Percentiles rank a stretch among this genome's conserved stretches.
phyloP scores from a whole-genome alignment of 2,888 invertebrate species.

The Sisyra terminalis region DNA sequence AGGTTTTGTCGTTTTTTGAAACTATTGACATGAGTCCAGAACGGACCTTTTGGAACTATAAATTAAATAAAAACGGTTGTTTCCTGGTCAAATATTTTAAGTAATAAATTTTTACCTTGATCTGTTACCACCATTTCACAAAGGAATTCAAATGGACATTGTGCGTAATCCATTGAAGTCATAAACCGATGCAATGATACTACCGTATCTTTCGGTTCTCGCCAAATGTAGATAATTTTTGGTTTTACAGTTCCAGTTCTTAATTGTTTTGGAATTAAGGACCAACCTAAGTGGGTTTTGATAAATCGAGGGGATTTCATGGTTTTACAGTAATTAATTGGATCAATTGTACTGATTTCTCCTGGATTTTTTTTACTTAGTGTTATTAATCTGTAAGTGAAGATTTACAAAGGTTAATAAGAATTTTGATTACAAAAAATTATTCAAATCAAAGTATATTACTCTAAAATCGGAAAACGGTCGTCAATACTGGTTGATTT shows the following conservation, averaged over 20 bases:
- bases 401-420: no score
- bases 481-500: not conserved
- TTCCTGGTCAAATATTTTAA: no score
- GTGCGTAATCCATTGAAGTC: no score
- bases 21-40: constrained; percentile 1
- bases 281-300: not conserved
- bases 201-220: no score
- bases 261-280: not conserved
- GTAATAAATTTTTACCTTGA: no score
- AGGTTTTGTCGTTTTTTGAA: not conserved
- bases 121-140: no score
- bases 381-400: no score
- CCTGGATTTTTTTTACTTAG: not conserved
- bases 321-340: not conserved
- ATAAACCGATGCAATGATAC: no score
- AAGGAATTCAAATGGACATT: no score
- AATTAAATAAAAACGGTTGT: no score
- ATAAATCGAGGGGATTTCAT: not conserved
- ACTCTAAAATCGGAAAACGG: not conserved
- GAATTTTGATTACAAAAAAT: no score
- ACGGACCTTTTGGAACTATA: not conserved
- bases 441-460: no score
- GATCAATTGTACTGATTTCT: not conserved
- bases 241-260: not conserved
- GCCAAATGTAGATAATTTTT: not conserved